Conservation (phyloP, 92 coral and sea anemone genomes). For the Umimayanthus kanabou region DNA sequence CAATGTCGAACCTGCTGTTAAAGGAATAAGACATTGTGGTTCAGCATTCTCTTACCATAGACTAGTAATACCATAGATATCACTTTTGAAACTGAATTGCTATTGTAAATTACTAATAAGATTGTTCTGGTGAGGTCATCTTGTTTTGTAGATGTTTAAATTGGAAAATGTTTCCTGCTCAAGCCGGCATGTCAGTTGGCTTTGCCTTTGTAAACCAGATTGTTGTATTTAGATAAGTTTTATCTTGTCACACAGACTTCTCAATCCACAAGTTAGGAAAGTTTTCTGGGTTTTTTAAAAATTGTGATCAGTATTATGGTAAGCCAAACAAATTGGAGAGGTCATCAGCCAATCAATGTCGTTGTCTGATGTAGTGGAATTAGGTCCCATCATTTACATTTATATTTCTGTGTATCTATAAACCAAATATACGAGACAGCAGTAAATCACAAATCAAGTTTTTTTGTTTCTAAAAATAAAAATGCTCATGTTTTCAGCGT, state of each 20-base stretch:
- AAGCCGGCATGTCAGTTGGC: neutral
- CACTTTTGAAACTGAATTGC: neutral
- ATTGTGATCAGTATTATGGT: neutral
- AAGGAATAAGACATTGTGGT: neutral
- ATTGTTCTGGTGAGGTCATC: neutral
- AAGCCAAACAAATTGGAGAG: neutral
- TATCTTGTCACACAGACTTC: neutral
- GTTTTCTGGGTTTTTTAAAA: neutral
- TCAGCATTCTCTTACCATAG: neutral
- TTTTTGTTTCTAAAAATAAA: neutral
- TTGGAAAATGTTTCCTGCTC: neutral
- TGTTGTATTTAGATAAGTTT: neutral
- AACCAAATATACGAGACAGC: neutral
- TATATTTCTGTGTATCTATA: neutral
- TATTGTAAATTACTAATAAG: neutral
- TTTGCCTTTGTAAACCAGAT: neutral
- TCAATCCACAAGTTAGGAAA: neutral
- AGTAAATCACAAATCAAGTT: neutral
- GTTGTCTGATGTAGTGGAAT: neutral
- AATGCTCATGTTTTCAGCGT: neutral
- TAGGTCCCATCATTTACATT: neutral
- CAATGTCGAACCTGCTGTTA: neutral
- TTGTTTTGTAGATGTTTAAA: slow-evolving; percentile 2
- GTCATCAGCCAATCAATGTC: neutral
- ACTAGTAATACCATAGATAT: neutral